phyloP scores from a whole-genome alignment of 2,113 vertebrate genomes.

The Bombycilla garrulus region DNA sequence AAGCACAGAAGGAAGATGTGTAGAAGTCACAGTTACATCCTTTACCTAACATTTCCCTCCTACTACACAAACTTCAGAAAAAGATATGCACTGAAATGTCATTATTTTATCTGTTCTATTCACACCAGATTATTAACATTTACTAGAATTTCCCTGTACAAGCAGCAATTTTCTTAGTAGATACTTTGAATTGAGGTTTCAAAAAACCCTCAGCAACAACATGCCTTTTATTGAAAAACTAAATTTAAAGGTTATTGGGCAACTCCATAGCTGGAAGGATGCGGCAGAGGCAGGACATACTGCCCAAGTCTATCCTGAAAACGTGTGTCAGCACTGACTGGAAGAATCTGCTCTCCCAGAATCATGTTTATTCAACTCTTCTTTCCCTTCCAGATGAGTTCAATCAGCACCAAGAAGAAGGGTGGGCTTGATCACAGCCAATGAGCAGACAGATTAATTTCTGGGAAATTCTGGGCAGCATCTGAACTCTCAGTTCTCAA shows the following conservation, averaged over 20 bases:
- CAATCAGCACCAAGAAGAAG: background rate
- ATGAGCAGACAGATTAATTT: background rate
- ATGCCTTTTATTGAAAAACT: background rate
- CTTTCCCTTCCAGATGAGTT: background rate
- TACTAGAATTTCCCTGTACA: background rate
- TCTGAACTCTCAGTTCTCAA: background rate
- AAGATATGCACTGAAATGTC: background rate
- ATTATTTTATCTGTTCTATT: background rate
- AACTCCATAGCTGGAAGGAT: background rate
- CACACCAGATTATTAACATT: background rate
- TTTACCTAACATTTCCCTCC: background rate
- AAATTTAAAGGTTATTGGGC: background rate
- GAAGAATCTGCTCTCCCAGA: background rate
- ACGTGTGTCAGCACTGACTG: background rate
- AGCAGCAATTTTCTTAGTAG: background rate
- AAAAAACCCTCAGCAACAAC: background rate
- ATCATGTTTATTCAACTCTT: background rate
- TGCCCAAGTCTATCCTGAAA: background rate
- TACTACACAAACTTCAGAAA: background rate
- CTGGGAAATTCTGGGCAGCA: background rate
- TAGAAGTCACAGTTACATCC: background rate
- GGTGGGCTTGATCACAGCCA: background rate
- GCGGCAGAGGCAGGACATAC: background rate
- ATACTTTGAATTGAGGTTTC: background rate
- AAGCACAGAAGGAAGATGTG: background rate